These are phyloP conservation scores for Cephus nigrinus DNA, from an alignment of 2,888 invertebrate species.

Conservation along the genomic window DNA sequence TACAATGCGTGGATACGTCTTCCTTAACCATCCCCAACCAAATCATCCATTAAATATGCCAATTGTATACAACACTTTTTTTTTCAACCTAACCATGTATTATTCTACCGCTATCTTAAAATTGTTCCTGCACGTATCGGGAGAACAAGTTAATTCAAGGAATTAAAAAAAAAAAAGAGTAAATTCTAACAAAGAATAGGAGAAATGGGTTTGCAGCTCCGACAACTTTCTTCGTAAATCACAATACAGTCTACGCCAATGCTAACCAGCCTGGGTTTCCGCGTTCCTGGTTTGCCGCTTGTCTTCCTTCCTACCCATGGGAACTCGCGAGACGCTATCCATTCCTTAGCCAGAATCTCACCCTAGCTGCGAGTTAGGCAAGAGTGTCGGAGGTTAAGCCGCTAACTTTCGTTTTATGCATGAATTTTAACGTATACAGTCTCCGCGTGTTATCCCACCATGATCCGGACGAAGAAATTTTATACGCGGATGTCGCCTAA, in stretches of 20 bases:
- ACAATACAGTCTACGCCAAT: conserved; percentile 34
- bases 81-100: not conserved
- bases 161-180: not conserved
- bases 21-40: conserved; percentile 6
- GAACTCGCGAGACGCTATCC: conserved; percentile 6
- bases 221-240: conserved; percentile 53
- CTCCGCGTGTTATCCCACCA: conserved; percentile 29
- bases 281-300: not conserved
- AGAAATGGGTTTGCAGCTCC: conserved; percentile 21
- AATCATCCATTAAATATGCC: not conserved
- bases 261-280: not conserved
- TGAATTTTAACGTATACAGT: conserved; percentile 35
- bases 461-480: not conserved
- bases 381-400: conserved; percentile 15
- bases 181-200: not conserved
- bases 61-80: not conserved
- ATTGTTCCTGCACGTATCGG: not conserved
- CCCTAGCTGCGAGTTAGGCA: conserved; percentile 10
- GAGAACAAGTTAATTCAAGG: not conserved
- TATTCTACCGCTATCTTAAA: not conserved
- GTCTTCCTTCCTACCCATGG: conserved; percentile 13
- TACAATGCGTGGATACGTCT: not conserved
- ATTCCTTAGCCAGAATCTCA: conserved; percentile 6
- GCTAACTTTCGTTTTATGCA: conserved; percentile 41
- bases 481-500: not conserved